Evolutionary conservation across 2,888 invertebrate species (phyloP), one percentile per base, ranked within the genome.

Genomic region (Synergus itoensis): DNA sequence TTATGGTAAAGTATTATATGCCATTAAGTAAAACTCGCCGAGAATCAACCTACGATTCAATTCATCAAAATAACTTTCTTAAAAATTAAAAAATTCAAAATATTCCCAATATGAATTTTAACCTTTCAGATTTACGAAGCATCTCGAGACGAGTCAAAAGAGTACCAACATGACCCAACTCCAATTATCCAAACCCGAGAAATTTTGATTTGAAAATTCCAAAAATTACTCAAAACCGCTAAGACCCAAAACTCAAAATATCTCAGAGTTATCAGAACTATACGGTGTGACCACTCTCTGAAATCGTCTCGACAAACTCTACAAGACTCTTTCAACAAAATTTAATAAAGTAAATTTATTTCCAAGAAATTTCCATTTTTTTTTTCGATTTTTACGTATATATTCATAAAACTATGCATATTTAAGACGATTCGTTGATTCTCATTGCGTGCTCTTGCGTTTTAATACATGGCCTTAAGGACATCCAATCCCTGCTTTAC

Each of bases 401-500:
- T 53, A 53, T 73, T 45, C 16, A 36, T 53, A 40, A 73, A 28
- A 28, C 11, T 73, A 53, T 40, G 48, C 73, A 73, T 73, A 73
- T 73, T 73, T 36, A 73, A 73, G 36, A 36, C 11, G 11, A 53
- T 53, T 73, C 36, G 73, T 53, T 73, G 69, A 69, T 48, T 69
- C 28, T 16, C 21, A 69, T 45, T 69, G 53, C 53, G 53, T 53
- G 73, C 36, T 60, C 36, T 53, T 11, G 28, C 73, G n/a, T 73
- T 73, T n/a, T n/a, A n/a, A n/a, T n/a, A n/a, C n/a, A n/a, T n/a
- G n/a, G n/a, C n/a, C n/a, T n/a, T n/a, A n/a, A n/a, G n/a, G n/a
- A n/a, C n/a, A n/a, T n/a, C n/a, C n/a, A n/a, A n/a, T n/a, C n/a
- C n/a, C n/a, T n/a, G n/a, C n/a, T n/a, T n/a, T n/a, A n/a, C n/a